phyloP scores from a whole-genome alignment of 2,888 invertebrate species.

The Drosophila melanosoma region DNA sequence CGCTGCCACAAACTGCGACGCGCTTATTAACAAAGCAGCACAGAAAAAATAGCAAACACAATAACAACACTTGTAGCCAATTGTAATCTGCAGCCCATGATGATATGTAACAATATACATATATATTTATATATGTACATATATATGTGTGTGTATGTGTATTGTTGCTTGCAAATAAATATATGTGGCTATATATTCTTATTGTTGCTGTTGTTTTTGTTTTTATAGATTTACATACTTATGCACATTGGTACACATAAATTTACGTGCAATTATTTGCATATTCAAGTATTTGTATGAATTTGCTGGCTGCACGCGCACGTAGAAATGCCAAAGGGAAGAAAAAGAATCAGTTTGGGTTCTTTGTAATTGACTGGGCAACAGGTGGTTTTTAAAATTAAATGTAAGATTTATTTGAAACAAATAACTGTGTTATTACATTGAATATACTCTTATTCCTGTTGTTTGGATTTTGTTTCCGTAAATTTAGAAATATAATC shows the following conservation, averaged over 20 bases:
- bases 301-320: constrained; percentile 31
- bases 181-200: constrained; percentile 32
- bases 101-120: constrained; percentile 10
- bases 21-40: constrained; percentile 61
- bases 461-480: constrained; percentile 65
- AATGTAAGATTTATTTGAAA: constrained; percentile 85
- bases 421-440: constrained; percentile 85
- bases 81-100: constrained; percentile 45
- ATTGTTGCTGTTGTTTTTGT: constrained; percentile 3
- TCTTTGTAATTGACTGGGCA: constrained; percentile 17
- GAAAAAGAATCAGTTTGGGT: constrained; percentile 4
- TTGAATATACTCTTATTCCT: constrained; percentile 72
- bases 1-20: constrained; percentile 63
- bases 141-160: constrained; percentile 20
- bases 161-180: constrained; percentile 33
- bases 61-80: constrained; percentile 34
- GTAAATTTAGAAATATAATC: constrained; percentile 73
- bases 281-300: constrained; percentile 37
- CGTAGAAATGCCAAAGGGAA: constrained; percentile 19
- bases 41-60: constrained; percentile 23
- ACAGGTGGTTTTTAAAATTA: constrained; percentile 70
- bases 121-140: neutral
- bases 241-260: constrained; percentile 41
- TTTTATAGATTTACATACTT: constrained; percentile 26
- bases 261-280: constrained; percentile 71